Evolutionary conservation across 2,888 invertebrate species (phyloP).

Genomic region (Campaea margaritaria): DNA sequence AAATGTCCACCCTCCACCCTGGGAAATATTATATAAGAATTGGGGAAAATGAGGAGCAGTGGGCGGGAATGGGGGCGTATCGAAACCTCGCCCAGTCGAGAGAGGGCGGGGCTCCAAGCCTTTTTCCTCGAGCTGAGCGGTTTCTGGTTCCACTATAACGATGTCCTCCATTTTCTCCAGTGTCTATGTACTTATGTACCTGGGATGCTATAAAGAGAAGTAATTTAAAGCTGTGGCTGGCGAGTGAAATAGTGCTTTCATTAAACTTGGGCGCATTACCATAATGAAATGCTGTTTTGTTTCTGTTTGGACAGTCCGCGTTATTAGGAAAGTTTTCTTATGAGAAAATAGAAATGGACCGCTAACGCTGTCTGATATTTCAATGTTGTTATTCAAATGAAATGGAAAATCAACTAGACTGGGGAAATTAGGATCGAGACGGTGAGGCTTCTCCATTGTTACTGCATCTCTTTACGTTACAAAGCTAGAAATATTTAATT

Average conservation of each 20-base stretch:
- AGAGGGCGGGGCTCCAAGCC: conserved; percentile 33
- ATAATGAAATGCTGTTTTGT: conserved; percentile 41
- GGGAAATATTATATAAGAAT: conserved; percentile 48
- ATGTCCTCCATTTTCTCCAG: conserved; percentile 31
- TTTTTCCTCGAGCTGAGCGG: conserved; percentile 30
- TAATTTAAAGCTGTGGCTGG: conserved; percentile 39
- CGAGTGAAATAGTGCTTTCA: conserved; percentile 41
- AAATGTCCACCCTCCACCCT: conserved; percentile 72
- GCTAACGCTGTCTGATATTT: too few relatives aligned
- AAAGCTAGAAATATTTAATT: too few relatives aligned
- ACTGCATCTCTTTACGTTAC: too few relatives aligned
- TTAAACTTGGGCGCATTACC: conserved; percentile 35
- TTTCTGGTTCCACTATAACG: conserved; percentile 20
- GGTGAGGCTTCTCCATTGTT: too few relatives aligned
- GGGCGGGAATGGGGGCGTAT: conserved; percentile 49
- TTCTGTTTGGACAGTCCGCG: conserved; percentile 22
- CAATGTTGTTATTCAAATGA: too few relatives aligned
- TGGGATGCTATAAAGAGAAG: conserved; percentile 35
- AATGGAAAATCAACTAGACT: too few relatives aligned
- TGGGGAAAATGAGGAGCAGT: conserved; percentile 37
- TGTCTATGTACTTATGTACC: conserved; percentile 35
- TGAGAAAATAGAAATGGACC: neutral
- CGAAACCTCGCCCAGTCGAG: conserved; percentile 32
- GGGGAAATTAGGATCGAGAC: too few relatives aligned
- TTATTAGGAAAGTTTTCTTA: conserved; percentile 28